Percentiles rank a stretch among this genome's conserved stretches.
Conservation (phyloP, 2,888 invertebrate genomes). For the Trissolcus japonicus region DNA sequence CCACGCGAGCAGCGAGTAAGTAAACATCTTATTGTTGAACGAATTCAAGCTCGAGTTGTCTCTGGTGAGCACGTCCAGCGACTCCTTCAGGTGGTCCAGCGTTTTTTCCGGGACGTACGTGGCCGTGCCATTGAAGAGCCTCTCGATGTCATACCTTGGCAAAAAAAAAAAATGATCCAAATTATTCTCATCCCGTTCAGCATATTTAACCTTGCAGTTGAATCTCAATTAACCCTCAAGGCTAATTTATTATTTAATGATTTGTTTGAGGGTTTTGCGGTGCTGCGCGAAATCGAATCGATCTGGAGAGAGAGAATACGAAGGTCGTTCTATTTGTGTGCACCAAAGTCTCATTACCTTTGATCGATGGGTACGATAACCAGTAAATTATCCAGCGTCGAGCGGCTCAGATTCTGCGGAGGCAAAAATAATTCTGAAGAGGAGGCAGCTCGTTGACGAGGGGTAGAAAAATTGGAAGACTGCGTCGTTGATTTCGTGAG, state of each 20-base stretch:
- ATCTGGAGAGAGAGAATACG: slow-evolving; percentile 19
- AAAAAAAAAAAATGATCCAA: too few relatives aligned
- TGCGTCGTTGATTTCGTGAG: slow-evolving; percentile 47
- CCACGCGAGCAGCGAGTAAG: slow-evolving; percentile 68
- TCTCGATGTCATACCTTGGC: slow-evolving; percentile 68
- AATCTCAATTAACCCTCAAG: not conserved
- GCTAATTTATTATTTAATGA: slow-evolving; percentile 23
- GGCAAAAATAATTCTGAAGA: slow-evolving; percentile 57
- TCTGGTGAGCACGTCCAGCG: slow-evolving; percentile 63
- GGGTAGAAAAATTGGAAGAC: slow-evolving; percentile 64
- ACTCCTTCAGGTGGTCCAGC: slow-evolving; percentile 69
- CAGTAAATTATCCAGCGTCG: slow-evolving; percentile 66
- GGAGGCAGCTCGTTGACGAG: not conserved
- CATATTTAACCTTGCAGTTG: not conserved
- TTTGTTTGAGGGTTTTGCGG: slow-evolving; percentile 10
- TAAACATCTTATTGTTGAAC: slow-evolving; percentile 72
- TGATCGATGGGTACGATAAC: slow-evolving; percentile 71
- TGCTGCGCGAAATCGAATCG: slow-evolving; percentile 31
- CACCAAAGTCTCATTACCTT: slow-evolving; percentile 64
- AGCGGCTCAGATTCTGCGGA: slow-evolving; percentile 62
- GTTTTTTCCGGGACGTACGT: slow-evolving; percentile 63
- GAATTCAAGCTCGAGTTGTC: slow-evolving; percentile 67
- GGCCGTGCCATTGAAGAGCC: slow-evolving; percentile 68
- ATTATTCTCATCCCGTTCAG: too few relatives aligned
- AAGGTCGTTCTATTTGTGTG: slow-evolving; percentile 55